A percentile compares a stretch with the other conserved stretches of the same genome.
phyloP scores from a whole-genome alignment of 2,888 invertebrate species.

The Melanostoma mellinum region DNA sequence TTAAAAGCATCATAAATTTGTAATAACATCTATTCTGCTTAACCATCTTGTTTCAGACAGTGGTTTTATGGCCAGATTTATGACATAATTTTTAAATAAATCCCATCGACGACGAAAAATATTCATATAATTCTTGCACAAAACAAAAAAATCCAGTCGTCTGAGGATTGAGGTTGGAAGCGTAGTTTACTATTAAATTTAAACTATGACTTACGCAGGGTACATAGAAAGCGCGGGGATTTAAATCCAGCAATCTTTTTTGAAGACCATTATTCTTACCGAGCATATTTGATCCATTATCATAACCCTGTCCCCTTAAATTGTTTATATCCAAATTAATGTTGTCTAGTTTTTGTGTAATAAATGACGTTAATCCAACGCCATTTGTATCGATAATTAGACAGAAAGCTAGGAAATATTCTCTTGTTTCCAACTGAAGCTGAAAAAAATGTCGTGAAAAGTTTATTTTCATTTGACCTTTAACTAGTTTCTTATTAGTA shows the following conservation, averaged over 20 bases:
- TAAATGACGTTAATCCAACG: background rate
- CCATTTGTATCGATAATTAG: background rate
- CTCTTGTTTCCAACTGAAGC: background rate
- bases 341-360: background rate
- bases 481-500: too few species aligned
- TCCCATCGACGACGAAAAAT: constrained; percentile 74
- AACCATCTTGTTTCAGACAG: constrained; percentile 40
- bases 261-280: constrained; percentile 75
- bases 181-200: constrained; percentile 76
- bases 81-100: constrained; percentile 38
- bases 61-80: constrained; percentile 37
- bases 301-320: constrained; percentile 58
- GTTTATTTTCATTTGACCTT: too few species aligned
- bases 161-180: constrained; percentile 71
- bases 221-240: constrained; percentile 75
- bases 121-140: constrained; percentile 74
- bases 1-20: background rate
- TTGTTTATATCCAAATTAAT: background rate
- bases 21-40: constrained; percentile 18
- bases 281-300: constrained; percentile 76
- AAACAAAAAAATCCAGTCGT: constrained; percentile 72
- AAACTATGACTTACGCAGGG: constrained; percentile 75
- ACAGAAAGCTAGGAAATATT: background rate
- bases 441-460: too few species aligned
- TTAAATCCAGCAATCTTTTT: constrained; percentile 73